Conservation (phyloP, 1,140 invertebrate species). For the Rhagoletis zephyria region DNA sequence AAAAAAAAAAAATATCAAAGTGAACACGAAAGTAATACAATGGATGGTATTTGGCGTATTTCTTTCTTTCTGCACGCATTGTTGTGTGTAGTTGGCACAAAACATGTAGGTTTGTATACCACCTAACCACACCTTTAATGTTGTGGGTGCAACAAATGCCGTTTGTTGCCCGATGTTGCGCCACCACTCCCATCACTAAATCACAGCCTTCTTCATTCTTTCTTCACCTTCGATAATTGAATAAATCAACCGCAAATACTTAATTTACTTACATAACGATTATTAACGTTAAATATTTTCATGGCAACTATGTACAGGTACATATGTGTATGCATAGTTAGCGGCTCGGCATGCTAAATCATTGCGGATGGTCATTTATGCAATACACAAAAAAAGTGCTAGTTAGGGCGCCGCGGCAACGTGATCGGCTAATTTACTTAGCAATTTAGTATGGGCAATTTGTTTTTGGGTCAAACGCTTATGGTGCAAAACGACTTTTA, state of each 20-base stretch:
- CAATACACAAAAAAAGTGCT: slow-evolving; percentile 4
- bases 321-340: neutral
- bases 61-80: too few relatives aligned
- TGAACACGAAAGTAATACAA: too few relatives aligned
- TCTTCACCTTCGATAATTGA: neutral
- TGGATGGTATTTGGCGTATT: too few relatives aligned
- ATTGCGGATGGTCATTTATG: slow-evolving; percentile 16
- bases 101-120: too few relatives aligned
- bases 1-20: too few relatives aligned
- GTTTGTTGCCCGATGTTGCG: too few relatives aligned
- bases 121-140: too few relatives aligned
- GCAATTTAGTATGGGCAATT: slow-evolving; percentile 6
- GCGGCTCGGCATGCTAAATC: neutral
- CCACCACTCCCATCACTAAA: too few relatives aligned
- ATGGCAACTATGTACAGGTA: neutral
- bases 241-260: slow-evolving; percentile 20
- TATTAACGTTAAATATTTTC: neutral
- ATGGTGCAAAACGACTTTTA: slow-evolving; percentile 32
- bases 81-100: too few relatives aligned
- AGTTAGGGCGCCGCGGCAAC: neutral
- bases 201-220: neutral
- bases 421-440: slow-evolving; percentile 35
- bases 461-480: slow-evolving; percentile 34
- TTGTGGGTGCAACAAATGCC: too few relatives aligned
- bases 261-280: neutral